These are phyloP conservation scores for Melanophora roralis DNA, from an alignment of 2,888 invertebrate genomes.

Conservation along the genomic window DNA sequence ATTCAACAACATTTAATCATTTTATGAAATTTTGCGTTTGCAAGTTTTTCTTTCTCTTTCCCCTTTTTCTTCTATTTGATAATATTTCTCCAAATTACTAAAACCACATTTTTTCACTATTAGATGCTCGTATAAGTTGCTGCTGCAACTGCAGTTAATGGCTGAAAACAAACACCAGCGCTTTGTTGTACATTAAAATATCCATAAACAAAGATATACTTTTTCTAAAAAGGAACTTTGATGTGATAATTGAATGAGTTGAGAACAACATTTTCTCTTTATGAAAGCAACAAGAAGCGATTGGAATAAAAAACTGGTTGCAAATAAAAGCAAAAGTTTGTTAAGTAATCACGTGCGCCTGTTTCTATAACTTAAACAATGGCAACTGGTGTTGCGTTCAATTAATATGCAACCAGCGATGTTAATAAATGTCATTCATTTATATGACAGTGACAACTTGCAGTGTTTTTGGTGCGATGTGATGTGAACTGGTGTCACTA, in stretches of 20 bases:
- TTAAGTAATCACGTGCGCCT: conserved; percentile 39
- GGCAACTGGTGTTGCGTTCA: conserved; percentile 1
- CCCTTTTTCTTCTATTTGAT: too few relatives aligned
- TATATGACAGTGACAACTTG: background rate
- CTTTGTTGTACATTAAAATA: conserved; percentile 2
- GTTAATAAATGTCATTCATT: background rate
- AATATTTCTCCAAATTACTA: background rate
- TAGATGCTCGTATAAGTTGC: conserved; percentile 23
- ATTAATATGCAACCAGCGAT: too few relatives aligned
- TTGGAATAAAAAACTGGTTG: conserved; percentile 35
- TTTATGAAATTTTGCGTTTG: conserved; percentile 36
- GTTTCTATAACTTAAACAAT: background rate
- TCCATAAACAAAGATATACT: background rate
- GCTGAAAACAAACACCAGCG: background rate
- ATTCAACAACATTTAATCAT: conserved; percentile 44
- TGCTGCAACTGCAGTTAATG: conserved; percentile 5
- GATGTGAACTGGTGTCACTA: too few relatives aligned
- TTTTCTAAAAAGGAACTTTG: too few relatives aligned
- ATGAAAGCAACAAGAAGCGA: conserved; percentile 8
- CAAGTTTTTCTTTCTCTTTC: background rate
- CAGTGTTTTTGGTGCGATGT: background rate
- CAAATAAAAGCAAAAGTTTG: conserved; percentile 54
- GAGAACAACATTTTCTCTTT: background rate
- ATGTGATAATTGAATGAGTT: background rate
- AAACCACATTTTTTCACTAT: conserved; percentile 11